Evolutionary conservation across 2,113 vertebrate genomes (phyloP), one percentile per base, ranked within the genome.

Genomic region (Glareola pratincola): DNA sequence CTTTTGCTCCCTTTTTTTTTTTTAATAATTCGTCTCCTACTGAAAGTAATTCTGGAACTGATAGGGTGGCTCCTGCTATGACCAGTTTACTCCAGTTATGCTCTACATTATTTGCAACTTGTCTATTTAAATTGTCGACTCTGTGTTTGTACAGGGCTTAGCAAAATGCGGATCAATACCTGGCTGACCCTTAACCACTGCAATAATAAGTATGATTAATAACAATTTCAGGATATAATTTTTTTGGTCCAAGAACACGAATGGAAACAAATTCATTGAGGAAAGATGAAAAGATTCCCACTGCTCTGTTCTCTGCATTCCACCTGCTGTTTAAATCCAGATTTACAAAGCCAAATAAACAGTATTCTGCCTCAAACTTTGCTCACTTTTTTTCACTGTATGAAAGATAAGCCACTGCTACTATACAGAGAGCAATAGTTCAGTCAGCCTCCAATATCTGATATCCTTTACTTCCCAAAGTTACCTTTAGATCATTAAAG

Each of bases 401-500:
- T 88, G 68, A 96, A 92, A 94, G 95, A 94, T 95, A 96, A 97
- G 83, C 36, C 66, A 60, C 94, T 88, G 57, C 63, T 69, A 48
- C 69, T 93, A 86, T 86, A 95, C 39, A 92, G 90, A 96, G 71
- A 95, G 94, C 75, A 85, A 93, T 68, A 95, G 78, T 88, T 96
- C 53, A 21, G 92, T 96, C 89, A 96, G 84, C 29, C 75, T 96
- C 84, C 96, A 95, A 81, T 96, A 96, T 96, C 92, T 94, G 74
- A 96, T 95, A 95, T 97, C 66, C 68, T 96, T 93, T 95, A 94
- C 84, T 94, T 96, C 43, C 72, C 68, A 74, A 96, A 95, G 84
- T 98, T 97, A 91, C 94, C 72, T 93, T 94, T 90, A 95, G 85
- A 96, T 97, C 97, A 96, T 95, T 97, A 97, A 95, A 96, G 92